Base-by-base conservation (phyloP, 2,888 invertebrate species). In the Phengaris alcon region DNA sequence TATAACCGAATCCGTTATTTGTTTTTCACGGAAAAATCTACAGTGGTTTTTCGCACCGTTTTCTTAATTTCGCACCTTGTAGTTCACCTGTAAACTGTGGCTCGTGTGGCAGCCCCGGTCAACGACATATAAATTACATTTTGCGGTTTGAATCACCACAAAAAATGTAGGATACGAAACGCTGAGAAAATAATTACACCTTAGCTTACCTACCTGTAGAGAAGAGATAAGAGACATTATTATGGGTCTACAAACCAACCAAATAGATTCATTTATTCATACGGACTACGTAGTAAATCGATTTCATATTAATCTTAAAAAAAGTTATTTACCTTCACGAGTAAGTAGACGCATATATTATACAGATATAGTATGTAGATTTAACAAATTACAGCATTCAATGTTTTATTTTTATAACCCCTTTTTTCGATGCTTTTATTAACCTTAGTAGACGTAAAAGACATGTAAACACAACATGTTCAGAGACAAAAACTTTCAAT, bases 111-210 rank as follows among this genome's bases (percentile, higher is more conserved):
- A 46, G 35, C 64, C 35, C 22, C 22, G 64, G 68, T 69, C 68
- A 69, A 69, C 48, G 68, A 69, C 68, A 69, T 69, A 69, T 69
- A 69, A 69, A 69, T 48, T 69, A 69, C 68, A 48, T 69, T 69
- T 69, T 69, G 68, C 68, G 68, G 68, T 69, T 69, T 69, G 48
- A 69, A 69, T 48, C n/a, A 69, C n/a, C 68, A 15, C 68, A 69
- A 69, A 69, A 69, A 69, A 69, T 69, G 59, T 35, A 44, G 46
- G 68, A 44, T 68, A n/a, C 68, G 68, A 68, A 59, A 68, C 68
- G 68, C 35, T 46, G 68, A 48, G 68, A 68, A 69, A 69, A 69
- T 48, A 48, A 69, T 48, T 69, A 64, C 48, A 69, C 15, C 48
- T 69, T 68, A 68, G 68, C 68, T 48, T 64, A 15, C 35, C 35